Percentiles rank a stretch among this genome's conserved stretches.
These are phyloP conservation scores for Eurytemora carolleeae DNA, from an alignment of 1,140 invertebrate species.

Conservation along the genomic window DNA sequence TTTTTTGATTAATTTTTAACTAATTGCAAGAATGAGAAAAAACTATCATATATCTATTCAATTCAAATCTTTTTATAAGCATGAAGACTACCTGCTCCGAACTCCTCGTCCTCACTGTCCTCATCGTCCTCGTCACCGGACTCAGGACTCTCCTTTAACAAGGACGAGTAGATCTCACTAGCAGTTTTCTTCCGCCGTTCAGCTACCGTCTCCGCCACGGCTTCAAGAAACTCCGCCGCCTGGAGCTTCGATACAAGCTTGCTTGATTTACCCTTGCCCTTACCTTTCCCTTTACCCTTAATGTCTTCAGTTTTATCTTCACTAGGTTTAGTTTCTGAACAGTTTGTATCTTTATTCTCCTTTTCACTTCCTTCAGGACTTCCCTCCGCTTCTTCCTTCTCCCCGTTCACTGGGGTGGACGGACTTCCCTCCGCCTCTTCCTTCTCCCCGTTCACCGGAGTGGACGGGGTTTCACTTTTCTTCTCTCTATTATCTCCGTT, in stretches of 20 bases:
- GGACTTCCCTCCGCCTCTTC: no score
- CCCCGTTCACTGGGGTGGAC: no score
- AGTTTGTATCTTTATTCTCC: not conserved
- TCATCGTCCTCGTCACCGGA: constrained; percentile 6
- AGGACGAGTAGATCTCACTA: constrained; percentile 9
- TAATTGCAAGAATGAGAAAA: no score
- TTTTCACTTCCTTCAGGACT: no score
- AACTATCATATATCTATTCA: no score
- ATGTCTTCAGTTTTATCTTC: not conserved
- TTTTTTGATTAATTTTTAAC: no score
- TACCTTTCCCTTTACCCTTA: constrained; percentile 18
- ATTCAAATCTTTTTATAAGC: constrained; percentile 20
- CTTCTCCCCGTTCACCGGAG: no score
- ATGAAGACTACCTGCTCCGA: constrained; percentile 12
- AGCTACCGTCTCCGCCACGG: constrained; percentile 9
- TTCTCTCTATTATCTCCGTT: not conserved
- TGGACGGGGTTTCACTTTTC: not conserved
- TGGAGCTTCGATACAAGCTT: no score
- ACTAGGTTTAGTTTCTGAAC: not conserved
- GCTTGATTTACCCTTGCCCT: constrained; percentile 16
- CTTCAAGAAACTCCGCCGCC: no score
- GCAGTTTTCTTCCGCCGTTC: constrained; percentile 8
- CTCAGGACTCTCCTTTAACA: constrained; percentile 4
- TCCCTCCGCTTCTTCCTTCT: no score
- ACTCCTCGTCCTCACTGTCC: constrained; percentile 30